Percentiles rank a stretch among this genome's conserved stretches.
phyloP scores from a whole-genome alignment of 2,113 vertebrate genomes.

The Laticauda colubrina region DNA sequence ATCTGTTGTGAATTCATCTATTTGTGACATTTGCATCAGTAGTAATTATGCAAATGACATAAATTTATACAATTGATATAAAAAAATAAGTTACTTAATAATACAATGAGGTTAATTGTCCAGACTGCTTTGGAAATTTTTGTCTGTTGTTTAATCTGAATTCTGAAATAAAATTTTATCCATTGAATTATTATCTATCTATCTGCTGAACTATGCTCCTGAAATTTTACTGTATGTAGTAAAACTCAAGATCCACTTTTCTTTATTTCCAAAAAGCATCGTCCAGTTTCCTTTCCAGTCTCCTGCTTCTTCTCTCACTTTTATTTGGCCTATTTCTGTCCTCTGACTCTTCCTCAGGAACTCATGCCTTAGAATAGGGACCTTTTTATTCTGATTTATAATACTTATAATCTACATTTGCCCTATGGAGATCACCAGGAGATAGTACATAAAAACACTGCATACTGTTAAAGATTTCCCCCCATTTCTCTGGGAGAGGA shows the following conservation, averaged over 20 bases:
- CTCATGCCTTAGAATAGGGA: neutral
- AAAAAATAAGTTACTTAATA: neutral
- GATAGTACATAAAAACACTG: neutral
- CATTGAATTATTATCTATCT: neutral
- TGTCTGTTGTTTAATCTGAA: neutral
- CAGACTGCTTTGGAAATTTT: neutral
- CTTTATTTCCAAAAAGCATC: neutral
- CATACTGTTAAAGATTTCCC: neutral
- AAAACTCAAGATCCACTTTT: neutral
- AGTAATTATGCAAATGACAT: neutral
- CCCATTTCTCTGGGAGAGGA: neutral
- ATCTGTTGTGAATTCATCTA: neutral
- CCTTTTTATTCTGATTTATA: neutral
- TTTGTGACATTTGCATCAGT: neutral
- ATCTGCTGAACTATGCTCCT: neutral
- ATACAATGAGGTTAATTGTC: neutral
- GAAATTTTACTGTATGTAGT: neutral
- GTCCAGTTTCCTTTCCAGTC: neutral
- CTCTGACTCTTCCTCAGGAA: neutral
- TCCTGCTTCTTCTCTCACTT: neutral
- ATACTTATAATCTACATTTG: neutral
- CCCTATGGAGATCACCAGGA: neutral
- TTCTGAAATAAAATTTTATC: neutral
- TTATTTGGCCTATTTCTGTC: neutral
- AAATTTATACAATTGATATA: neutral